Percentiles rank a stretch among this genome's conserved stretches.
Conservation (phyloP, 1,140 invertebrate genomes). For the Saxidomus purpurata region DNA sequence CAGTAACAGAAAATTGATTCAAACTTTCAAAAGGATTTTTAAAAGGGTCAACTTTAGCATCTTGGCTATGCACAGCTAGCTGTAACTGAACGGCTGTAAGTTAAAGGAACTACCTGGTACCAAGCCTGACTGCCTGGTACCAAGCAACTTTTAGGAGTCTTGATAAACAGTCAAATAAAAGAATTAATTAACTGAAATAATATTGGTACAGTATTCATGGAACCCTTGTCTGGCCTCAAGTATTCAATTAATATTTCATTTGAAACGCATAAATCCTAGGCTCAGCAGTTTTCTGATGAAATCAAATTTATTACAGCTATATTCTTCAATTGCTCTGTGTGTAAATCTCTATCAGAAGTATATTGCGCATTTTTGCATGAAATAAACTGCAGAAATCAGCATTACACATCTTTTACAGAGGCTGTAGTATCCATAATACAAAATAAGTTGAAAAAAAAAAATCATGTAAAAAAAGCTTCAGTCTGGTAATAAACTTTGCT, state of each 20-base stretch:
- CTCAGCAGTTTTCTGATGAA: not conserved
- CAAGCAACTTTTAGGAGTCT: no score
- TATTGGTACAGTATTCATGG: no score
- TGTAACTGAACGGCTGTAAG: no score
- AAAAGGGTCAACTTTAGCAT: no score
- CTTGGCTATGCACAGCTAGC: no score
- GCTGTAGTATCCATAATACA: not conserved
- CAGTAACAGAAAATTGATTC: no score
- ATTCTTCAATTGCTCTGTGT: not conserved
- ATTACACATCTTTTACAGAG: not conserved
- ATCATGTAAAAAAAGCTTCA: slow-evolving; percentile 7
- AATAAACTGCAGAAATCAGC: not conserved
- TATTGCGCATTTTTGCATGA: not conserved
- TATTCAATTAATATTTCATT: not conserved
- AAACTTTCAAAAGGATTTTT: no score
- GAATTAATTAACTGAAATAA: no score
- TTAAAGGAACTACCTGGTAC: no score
- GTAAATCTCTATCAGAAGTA: not conserved
- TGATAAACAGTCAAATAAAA: no score
- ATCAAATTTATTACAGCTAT: not conserved
- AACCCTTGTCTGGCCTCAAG: not conserved
- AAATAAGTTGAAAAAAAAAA: slow-evolving; percentile 23
- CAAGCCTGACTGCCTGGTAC: no score
- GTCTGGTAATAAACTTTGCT: slow-evolving; percentile 48
- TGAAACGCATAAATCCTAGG: not conserved